These are phyloP conservation scores for Eufriesea mexicana DNA, from an alignment of 1,140 invertebrate species.

Conservation along the genomic window DNA sequence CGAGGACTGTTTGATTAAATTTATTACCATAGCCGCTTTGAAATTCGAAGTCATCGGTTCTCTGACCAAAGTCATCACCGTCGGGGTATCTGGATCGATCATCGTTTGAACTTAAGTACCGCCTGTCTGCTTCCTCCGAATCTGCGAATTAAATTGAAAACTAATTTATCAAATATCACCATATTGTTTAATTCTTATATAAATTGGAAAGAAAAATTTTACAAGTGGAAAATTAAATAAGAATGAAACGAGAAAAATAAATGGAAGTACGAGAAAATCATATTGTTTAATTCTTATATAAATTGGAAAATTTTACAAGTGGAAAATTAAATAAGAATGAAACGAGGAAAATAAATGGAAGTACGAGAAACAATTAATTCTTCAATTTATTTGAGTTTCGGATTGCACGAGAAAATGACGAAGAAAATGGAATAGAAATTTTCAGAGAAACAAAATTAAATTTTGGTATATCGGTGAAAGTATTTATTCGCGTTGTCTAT, in stretches of 20 bases:
- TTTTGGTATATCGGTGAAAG: too few species aligned
- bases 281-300: neutral
- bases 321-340: fast-evolving
- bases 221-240: neutral
- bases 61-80: slow-evolving; percentile 21
- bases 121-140: slow-evolving; percentile 38
- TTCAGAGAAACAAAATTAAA: too few species aligned
- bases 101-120: slow-evolving; percentile 29
- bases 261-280: neutral
- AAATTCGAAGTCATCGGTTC: neutral
- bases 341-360: neutral
- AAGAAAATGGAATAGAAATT: neutral
- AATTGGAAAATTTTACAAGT: neutral
- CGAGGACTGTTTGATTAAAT: neutral
- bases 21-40: slow-evolving; percentile 9
- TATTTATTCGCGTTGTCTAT: neutral
- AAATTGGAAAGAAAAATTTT: neutral
- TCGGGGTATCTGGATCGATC: slow-evolving; percentile 16
- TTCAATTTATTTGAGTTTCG: neutral
- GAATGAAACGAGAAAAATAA: fast-evolving
- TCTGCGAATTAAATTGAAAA: neutral
- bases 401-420: neutral
- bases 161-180: neutral
- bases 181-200: neutral
- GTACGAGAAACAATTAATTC: neutral